Evolutionary conservation across 2,888 invertebrate genomes (phyloP).

Genomic region (Phyllotreta striolata): DNA sequence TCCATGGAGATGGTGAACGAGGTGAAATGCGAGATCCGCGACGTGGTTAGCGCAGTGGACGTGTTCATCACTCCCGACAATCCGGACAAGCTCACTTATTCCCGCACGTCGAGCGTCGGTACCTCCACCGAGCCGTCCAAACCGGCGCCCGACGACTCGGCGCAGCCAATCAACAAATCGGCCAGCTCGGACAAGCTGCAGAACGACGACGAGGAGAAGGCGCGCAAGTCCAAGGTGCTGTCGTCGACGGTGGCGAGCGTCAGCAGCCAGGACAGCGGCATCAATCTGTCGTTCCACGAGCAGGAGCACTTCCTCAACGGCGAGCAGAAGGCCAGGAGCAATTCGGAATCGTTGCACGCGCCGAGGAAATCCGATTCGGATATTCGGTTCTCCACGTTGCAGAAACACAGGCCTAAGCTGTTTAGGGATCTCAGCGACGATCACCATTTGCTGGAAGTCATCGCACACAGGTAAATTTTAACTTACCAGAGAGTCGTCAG

Average conservation of each 20-base stretch:
- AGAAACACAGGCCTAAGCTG: slow-evolving; percentile 52
- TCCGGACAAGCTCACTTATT: slow-evolving; percentile 54
- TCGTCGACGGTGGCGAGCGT: slow-evolving; percentile 73
- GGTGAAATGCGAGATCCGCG: slow-evolving; percentile 79
- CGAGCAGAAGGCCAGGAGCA: slow-evolving; percentile 54
- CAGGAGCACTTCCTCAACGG: slow-evolving; percentile 61
- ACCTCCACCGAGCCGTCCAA: slow-evolving; percentile 50
- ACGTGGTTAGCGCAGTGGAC: slow-evolving; percentile 77
- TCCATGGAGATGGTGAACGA: slow-evolving; percentile 82
- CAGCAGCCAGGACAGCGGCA: slow-evolving; percentile 81
- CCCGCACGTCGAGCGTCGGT: slow-evolving; percentile 51
- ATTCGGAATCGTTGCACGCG: slow-evolving; percentile 54
- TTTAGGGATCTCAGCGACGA: slow-evolving; percentile 51
- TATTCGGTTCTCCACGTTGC: slow-evolving; percentile 54
- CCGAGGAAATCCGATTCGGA: slow-evolving; percentile 53
- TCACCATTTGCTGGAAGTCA: slow-evolving; percentile 53
- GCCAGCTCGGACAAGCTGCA: slow-evolving; percentile 66
- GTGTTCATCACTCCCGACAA: slow-evolving; percentile 61
- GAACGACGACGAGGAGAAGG: slow-evolving; percentile 63
- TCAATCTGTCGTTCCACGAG: slow-evolving; percentile 77
- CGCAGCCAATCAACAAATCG: slow-evolving; percentile 63
- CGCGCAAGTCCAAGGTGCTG: slow-evolving; percentile 65
- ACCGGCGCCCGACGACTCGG: slow-evolving; percentile 48
- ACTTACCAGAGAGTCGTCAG: too few species aligned
- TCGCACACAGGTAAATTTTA: slow-evolving; percentile 56